Evolutionary conservation across 2,113 vertebrate species (phyloP).

Genomic region (Rallus limicola): DNA sequence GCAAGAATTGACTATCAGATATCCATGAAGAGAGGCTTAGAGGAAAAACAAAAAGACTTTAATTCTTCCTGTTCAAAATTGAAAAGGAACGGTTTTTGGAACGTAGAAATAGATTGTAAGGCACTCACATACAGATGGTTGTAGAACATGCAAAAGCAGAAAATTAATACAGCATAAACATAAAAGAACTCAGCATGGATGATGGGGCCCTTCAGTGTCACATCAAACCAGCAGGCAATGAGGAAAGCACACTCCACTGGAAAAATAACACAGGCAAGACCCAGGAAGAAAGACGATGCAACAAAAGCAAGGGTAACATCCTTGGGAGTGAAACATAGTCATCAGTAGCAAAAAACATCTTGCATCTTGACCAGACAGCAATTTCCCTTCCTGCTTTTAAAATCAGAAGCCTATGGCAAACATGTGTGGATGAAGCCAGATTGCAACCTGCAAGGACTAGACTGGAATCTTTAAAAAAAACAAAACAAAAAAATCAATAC

Average conservation of each 20-base stretch:
- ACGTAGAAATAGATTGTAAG: not conserved
- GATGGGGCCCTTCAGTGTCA: not conserved
- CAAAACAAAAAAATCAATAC: not conserved
- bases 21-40: not conserved
- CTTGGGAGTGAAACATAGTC: not conserved
- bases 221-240: not conserved
- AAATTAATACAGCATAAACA: constrained; percentile 37
- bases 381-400: not conserved
- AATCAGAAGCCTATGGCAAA: not conserved
- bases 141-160: constrained; percentile 8
- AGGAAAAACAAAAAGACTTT: constrained; percentile 4
- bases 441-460: not conserved
- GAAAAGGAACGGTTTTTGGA: not conserved
- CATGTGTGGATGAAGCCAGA: not conserved
- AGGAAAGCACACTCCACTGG: not conserved
- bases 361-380: not conserved
- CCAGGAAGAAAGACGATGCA: not conserved
- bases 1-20: not conserved
- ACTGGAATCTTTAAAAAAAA: not conserved
- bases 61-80: constrained; percentile 19
- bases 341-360: not conserved
- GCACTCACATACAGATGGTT: constrained; percentile 30
- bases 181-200: constrained; percentile 20
- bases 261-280: constrained; percentile 22
- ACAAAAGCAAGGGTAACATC: not conserved